Conservation (phyloP, 2,797 vertebrate genomes). For the Xenops minutus region DNA sequence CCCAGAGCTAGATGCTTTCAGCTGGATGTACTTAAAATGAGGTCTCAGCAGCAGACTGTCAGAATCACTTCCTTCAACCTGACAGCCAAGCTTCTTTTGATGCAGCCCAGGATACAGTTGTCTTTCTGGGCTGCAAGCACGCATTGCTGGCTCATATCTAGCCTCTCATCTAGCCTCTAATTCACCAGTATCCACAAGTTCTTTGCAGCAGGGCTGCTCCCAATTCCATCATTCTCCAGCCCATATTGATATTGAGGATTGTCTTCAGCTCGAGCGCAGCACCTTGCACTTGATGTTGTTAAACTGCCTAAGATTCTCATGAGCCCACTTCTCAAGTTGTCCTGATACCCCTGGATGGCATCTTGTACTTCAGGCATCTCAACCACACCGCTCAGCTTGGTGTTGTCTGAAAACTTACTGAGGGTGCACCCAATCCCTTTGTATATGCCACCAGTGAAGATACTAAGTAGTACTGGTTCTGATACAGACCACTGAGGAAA, state of each 20-base stretch:
- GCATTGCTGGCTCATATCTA: not conserved
- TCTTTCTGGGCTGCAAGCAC: not conserved
- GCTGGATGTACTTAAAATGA: not conserved
- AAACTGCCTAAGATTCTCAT: not conserved
- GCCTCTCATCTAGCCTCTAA: not conserved
- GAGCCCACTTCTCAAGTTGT: not conserved
- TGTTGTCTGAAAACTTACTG: not conserved
- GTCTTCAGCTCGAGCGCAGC: not conserved
- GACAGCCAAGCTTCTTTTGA: not conserved
- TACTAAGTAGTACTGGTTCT: not conserved
- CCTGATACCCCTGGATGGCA: not conserved
- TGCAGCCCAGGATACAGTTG: not conserved
- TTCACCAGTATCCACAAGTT: not conserved
- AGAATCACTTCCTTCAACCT: not conserved
- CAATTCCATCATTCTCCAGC: rapidly evolving
- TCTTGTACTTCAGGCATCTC: not conserved
- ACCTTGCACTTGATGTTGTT: not conserved
- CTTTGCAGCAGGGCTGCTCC: not conserved
- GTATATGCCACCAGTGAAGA: not conserved
- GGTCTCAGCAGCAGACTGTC: not conserved
- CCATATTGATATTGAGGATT: rapidly evolving
- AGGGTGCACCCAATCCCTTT: not conserved
- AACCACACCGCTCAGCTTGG: not conserved
- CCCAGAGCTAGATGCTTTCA: not conserved
- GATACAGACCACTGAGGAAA: too few species aligned